phyloP scores from a whole-genome alignment of 2,888 invertebrate species.

The Petrolisthes cinctipes region DNA sequence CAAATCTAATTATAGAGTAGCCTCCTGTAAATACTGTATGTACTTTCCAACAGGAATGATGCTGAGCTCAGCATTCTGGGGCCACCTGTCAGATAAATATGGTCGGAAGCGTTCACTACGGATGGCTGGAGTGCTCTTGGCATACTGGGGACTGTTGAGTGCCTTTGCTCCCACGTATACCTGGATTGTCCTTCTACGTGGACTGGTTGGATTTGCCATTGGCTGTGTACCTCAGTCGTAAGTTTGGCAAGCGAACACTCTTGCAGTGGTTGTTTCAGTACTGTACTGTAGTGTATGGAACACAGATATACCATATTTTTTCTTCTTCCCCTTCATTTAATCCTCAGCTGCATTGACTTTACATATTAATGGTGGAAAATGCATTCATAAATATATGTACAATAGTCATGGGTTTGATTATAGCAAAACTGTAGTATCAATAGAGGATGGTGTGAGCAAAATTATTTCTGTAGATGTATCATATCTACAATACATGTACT shows the following conservation, averaged over 20 bases:
- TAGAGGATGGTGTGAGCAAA: too few relatives aligned
- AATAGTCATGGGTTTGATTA: too few relatives aligned
- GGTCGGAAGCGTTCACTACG: slow-evolving; percentile 88
- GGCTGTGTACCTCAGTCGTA: slow-evolving; percentile 98
- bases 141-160: slow-evolving; percentile 91
- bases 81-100: slow-evolving; percentile 91
- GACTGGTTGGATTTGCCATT: slow-evolving; percentile 94
- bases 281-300: background rate
- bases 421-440: too few relatives aligned
- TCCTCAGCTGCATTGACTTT: too few relatives aligned
- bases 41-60: slow-evolving; percentile 82
- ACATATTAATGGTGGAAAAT: too few relatives aligned
- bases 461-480: too few relatives aligned
- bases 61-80: slow-evolving; percentile 96
- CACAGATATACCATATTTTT: background rate
- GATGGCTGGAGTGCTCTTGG: slow-evolving; percentile 88
- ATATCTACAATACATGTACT: too few relatives aligned
- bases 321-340: background rate
- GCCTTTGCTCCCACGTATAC: slow-evolving; percentile 90
- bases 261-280: background rate
- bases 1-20: background rate
- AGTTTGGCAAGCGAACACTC: slow-evolving; percentile 71
- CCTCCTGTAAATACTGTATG: too few relatives aligned
- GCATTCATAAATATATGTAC: too few relatives aligned
- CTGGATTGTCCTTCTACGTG: slow-evolving; percentile 90